A percentile compares a stretch with the other conserved stretches of the same genome.
Conservation (phyloP, 2,888 invertebrate species). For the Miltochrista miniata region DNA sequence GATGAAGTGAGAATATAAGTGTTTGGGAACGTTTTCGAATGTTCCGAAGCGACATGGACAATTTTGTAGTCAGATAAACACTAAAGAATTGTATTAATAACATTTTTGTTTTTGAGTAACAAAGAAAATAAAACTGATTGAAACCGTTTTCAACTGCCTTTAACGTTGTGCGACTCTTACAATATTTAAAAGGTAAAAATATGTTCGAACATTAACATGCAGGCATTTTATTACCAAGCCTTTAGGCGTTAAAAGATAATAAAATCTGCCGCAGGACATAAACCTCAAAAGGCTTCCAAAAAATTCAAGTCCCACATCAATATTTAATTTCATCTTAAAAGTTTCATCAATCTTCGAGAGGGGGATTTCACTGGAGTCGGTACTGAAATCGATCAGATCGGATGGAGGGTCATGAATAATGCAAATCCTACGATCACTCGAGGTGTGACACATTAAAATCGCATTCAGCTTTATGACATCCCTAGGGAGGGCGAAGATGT, state of each 20-base stretch:
- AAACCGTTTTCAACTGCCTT: too few relatives aligned
- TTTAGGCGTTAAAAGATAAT: neutral
- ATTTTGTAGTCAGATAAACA: too few relatives aligned
- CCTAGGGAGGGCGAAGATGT: conserved; percentile 38
- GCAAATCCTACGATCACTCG: conserved; percentile 58
- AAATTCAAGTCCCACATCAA: conserved; percentile 16
- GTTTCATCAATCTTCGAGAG: conserved; percentile 19
- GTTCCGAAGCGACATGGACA: too few relatives aligned
- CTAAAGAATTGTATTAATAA: too few relatives aligned
- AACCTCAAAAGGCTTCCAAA: conserved; percentile 5
- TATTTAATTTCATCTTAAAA: conserved; percentile 39
- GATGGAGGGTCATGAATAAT: conserved; percentile 62
- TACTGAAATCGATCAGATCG: conserved; percentile 38
- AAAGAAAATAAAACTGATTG: too few relatives aligned
- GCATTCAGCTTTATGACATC: conserved; percentile 60
- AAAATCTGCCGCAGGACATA: neutral
- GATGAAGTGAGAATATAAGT: too few relatives aligned
- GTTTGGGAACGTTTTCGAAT: too few relatives aligned
- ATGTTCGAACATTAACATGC: neutral
- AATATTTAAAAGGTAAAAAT: neutral
- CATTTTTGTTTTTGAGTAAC: too few relatives aligned
- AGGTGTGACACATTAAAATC: conserved; percentile 72
- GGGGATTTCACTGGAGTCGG: conserved; percentile 29
- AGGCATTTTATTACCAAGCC: neutral
- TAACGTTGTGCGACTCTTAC: too few relatives aligned